Conservation (phyloP, 2,113 vertebrate genomes). For the Jaculus jaculus region DNA sequence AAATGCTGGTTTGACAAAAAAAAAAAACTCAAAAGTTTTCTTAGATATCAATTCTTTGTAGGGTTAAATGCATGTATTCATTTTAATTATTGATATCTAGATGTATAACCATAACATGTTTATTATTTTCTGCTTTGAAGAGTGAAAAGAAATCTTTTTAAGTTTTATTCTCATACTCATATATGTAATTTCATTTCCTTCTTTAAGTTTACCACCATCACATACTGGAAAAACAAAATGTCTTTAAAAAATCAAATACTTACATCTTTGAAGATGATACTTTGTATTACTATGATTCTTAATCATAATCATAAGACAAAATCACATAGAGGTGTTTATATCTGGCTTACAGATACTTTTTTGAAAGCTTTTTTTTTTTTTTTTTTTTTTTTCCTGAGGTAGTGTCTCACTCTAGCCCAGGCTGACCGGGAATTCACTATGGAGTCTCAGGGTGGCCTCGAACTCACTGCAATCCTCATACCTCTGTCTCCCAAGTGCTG, state of each 20-base stretch:
- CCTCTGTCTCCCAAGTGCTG: too few relatives aligned
- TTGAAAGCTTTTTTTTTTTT: too few relatives aligned
- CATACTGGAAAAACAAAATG: neutral
- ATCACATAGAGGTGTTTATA: neutral
- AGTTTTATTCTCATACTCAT: neutral
- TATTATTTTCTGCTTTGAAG: conserved; percentile 10
- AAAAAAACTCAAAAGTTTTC: conserved; percentile 63
- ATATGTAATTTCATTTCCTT: neutral
- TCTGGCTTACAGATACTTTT: neutral
- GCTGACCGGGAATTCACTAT: too few relatives aligned
- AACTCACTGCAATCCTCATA: too few relatives aligned
- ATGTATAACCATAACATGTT: neutral
- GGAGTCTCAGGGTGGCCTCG: too few relatives aligned
- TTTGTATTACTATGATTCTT: neutral
- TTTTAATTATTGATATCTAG: conserved; percentile 31
- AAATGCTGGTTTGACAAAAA: conserved; percentile 58
- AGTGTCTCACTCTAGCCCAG: too few relatives aligned
- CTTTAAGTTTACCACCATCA: neutral
- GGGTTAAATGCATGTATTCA: neutral
- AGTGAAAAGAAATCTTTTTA: neutral
- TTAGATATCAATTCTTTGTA: conserved; percentile 39
- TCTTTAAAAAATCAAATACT: neutral
- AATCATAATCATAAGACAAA: neutral
- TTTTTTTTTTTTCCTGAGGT: too few relatives aligned
- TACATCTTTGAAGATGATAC: neutral